Base-by-base conservation (phyloP, 2,797 vertebrate species). In the Okamejei kenojei region DNA sequence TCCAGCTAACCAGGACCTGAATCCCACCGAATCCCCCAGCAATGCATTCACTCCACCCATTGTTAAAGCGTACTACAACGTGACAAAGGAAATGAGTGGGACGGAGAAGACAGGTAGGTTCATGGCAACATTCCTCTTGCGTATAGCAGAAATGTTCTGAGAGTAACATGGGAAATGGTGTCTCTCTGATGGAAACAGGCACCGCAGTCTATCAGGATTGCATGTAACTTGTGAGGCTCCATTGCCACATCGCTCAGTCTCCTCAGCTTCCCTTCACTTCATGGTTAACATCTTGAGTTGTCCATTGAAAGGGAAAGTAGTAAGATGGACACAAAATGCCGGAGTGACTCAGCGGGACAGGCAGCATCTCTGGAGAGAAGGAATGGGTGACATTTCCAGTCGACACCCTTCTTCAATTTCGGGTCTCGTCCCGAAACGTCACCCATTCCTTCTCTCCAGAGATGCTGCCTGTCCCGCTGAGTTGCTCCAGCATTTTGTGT, bases 81-180 rank as follows among this genome's bases (percentile, higher is more conserved):
- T 35, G n/a, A 32, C 65, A 35, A 68, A 23, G n/a, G 84, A 88
- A 68, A 88, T 68, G 15, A 10, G 23, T 2, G 38, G 65, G 35
- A 58, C 19, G n/a, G 84, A 88, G 84, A 88, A 68, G n/a, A 88
- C 8, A 1, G 84, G 84, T 88, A 68, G 84, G 84, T 88, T 32
- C 6, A 65, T 38, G 29, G 17, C 61, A 88, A 19, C 65, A 9
- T 23, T 0, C n/a, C n/a, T 88, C 7, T 0, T 35, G n/a, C 61
- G 65, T 29, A 32, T 11, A 86, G 61, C 26, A 82, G 45, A 23
- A 54, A 2, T 38, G 45, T 26, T 82, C 2, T 15, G 81, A 61
- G 54, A 61, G 15, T n/a, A 61, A 38, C 9, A 84, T 23, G 58
- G 15, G 2, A 2, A 0, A 21, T 21, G 11, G n/a, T 65, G n/a